phyloP scores from a whole-genome alignment of 1,140 invertebrate genomes.

The Chrysomallon squamiferum region DNA sequence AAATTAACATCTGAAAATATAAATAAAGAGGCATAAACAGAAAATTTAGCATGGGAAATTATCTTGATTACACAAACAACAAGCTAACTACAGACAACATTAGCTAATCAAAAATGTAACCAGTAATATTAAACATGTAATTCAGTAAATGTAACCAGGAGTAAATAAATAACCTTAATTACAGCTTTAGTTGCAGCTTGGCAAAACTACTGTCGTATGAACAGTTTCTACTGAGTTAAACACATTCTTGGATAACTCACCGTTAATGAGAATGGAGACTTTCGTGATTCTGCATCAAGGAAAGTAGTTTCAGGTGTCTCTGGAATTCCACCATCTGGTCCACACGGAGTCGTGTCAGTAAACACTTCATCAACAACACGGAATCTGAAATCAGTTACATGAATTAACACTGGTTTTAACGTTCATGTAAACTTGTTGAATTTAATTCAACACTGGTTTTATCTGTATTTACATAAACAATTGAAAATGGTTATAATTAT shows the following conservation, averaged over 20 bases:
- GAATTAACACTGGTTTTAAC: background rate
- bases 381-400: constrained; percentile 68
- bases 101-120: background rate
- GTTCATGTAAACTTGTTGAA: no score
- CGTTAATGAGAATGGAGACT: constrained; percentile 76
- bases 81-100: background rate
- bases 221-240: no score
- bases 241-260: constrained; percentile 70
- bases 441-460: no score
- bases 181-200: no score
- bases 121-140: background rate
- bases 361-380: constrained; percentile 87
- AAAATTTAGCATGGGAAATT: background rate
- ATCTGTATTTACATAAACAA: no score
- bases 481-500: no score
- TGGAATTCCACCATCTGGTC: constrained; percentile 66
- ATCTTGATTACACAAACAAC: background rate
- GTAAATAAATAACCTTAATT: no score
- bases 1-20: no score
- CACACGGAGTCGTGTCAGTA: constrained; percentile 83
- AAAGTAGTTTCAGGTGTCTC: constrained; percentile 60
- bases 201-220: no score
- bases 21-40: background rate
- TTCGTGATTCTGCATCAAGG: constrained; percentile 60
- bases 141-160: background rate